Base-by-base conservation (phyloP, 2,113 vertebrate genomes). In the Calyptommatus sinebrachiatus region DNA sequence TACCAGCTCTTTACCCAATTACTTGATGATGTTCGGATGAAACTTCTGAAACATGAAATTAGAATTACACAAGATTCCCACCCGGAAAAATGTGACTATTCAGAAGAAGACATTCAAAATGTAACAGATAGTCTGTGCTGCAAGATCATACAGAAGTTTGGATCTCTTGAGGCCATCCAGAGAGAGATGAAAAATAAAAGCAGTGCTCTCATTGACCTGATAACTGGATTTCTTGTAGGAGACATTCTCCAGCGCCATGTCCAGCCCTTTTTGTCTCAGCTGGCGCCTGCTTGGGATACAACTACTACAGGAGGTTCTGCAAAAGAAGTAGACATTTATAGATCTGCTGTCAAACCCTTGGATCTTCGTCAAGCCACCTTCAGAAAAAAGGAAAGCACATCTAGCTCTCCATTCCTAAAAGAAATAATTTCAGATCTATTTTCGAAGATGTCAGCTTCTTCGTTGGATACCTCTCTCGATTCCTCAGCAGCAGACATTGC, bases 1-100 rank as follows among this genome's bases (percentile, higher is more conserved):
- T 26, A 28, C 35, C 75, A 31, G 21, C 79, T 81, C 35, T 70
- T 73, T n/a, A 62, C 26, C 57, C 73, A 81, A 22, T 29, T 81
- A 57, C 79, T 81, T 2, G 7, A 70, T 16, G 79, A 81, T 12
- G 66, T 81, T 46, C 79, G 73, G 41, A 29, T 48, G 73, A 81
- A 76, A 18, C 79, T 81, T 70, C 12, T 81, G 24, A 81, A 81
- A 24, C 79, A 81, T 45, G 53, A 76, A 46, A 81, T 81, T 24
- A 75, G 73, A 46, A 73, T 81, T 22, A 70, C 73, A 7, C 29
- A 75, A 46, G 79, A 81, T 1, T 14, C 65, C 5, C 50, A 26
- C 8, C 73, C 66, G 4, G 79, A 48, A 20, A 50, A 70, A n/a
- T 31, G 12, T 8, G 35, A 76, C 24, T 81, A 76, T 31, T 76